These are phyloP conservation scores for Seladonia tumulorum DNA, from an alignment of 2,888 invertebrate genomes.

Conservation along the genomic window DNA sequence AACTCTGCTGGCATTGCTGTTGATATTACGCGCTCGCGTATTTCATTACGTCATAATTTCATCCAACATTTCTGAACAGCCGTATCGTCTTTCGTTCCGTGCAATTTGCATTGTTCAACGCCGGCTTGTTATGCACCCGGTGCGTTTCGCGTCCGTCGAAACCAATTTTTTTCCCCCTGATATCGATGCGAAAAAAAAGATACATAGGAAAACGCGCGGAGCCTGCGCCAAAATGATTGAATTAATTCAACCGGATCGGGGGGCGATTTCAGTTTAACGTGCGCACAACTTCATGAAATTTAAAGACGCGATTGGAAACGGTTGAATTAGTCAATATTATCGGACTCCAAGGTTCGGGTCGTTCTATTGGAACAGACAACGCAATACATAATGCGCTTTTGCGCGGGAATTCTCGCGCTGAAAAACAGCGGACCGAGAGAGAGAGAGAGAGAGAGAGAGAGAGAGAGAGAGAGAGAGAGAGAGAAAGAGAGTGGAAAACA, in stretches of 20 bases:
- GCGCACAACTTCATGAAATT: conserved; percentile 39
- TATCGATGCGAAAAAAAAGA: conserved; percentile 23
- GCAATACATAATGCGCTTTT: conserved; percentile 44
- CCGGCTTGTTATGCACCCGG: conserved; percentile 15
- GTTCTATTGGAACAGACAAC: conserved; percentile 42
- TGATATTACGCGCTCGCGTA: not conserved
- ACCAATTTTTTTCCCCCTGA: conserved; percentile 32
- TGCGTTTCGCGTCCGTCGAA: conserved; percentile 34
- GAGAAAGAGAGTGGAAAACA: conserved; percentile 6
- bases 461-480: conserved; percentile 18
- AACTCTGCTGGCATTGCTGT: not conserved
- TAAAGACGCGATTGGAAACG: conserved; percentile 54
- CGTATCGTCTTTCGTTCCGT: not conserved
- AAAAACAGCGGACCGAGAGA: conserved; percentile 37
- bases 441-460: not conserved
- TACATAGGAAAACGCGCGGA: not conserved
- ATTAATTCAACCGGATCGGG: conserved; percentile 37
- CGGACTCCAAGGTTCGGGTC: conserved; percentile 23
- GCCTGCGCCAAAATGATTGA: conserved; percentile 20
- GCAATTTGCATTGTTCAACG: conserved; percentile 23
- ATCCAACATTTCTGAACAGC: not conserved
- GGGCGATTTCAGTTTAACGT: conserved; percentile 47
- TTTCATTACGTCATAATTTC: not conserved
- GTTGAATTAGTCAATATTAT: conserved; percentile 62
- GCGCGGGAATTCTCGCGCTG: conserved; percentile 29